Percentiles rank a stretch among this genome's conserved stretches.
phyloP scores from a whole-genome alignment of 2,797 vertebrate genomes.

The Bradypodion ventrale region DNA sequence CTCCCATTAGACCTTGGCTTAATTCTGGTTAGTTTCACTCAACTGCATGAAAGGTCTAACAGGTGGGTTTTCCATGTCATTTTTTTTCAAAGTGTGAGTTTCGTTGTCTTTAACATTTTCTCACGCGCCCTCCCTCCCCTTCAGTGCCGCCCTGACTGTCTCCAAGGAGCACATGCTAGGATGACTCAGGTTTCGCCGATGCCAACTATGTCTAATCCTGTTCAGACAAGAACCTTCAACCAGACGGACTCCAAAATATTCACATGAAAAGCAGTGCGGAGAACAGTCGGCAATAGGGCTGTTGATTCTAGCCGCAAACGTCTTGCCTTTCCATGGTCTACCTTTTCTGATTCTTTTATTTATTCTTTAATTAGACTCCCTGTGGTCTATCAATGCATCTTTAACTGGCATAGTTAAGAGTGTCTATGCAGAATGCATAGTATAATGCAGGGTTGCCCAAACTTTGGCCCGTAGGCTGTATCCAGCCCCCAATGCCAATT shows the following conservation, averaged over 20 bases:
- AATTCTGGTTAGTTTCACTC: conserved; percentile 26
- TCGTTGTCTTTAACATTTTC: conserved; percentile 55
- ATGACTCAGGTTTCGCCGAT: conserved; percentile 64
- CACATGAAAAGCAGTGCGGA: conserved; percentile 4
- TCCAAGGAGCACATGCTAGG: conserved; percentile 22
- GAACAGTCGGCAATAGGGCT: conserved; percentile 16
- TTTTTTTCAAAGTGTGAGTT: conserved; percentile 41
- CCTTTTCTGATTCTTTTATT: background rate
- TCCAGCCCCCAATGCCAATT: no score
- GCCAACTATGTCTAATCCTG: conserved; percentile 59
- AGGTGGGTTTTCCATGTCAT: conserved; percentile 11
- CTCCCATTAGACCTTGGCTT: background rate
- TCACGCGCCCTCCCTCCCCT: conserved; percentile 46
- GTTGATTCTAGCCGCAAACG: background rate
- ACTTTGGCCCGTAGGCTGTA: no score
- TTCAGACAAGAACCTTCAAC: conserved; percentile 63
- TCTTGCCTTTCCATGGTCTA: no score
- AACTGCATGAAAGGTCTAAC: conserved; percentile 26
- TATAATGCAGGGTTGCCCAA: no score
- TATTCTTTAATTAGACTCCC: background rate
- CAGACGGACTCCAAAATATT: conserved; percentile 41
- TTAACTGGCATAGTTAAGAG: background rate
- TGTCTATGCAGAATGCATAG: no score
- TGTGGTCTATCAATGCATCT: background rate
- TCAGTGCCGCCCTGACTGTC: conserved; percentile 46